Evolutionary conservation across 1,140 invertebrate genomes (phyloP), one percentile per base, ranked within the genome.

Genomic region (Palaemon carinicauda): DNA sequence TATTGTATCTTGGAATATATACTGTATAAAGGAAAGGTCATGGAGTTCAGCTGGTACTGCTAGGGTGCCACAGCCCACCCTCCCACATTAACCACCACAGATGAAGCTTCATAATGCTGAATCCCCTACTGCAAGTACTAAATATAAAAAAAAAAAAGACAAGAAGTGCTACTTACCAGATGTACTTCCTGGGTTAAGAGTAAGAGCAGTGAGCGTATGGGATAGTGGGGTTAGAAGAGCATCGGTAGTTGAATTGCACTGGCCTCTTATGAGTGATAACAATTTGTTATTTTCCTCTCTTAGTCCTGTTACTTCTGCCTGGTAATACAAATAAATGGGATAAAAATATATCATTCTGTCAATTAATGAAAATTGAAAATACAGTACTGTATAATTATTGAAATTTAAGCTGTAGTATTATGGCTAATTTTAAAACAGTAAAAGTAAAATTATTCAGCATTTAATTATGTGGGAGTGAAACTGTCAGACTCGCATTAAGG

Each of bases 221-320:
- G 84, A 79, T 33, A 86, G 75, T 15, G 84, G 51, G 17, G 75
- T 52, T 3, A 80, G 24, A 2, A 78, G 31, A 27, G n/a, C 27
- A 21, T 86, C 84, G 1, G 77, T 60, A n/a, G 77, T 14, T 17
- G 77, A 10, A 27, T 78, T 78, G 29, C 74, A 33, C 65, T 80
- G 84, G 19, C 69, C 77, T 27, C 52, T 41, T 24, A 86, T 50
- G 27, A 86, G 14, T 3, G 54, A 29, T 24, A 80, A 33, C 51
- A 86, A 33, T 2, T 52, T 56, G 14, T n/a, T 50, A 65, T 86
- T 86, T 31, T 86, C 84, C 65, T 86, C 84, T 27, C 41, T 65
- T 29, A 86, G 65, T 14, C 41, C 78, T 4, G 50, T 33, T 15
- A 80, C 77, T 50, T 86, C 84, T 24, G 41, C 84, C 84, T 86